Evolutionary conservation across 2,113 vertebrate species (phyloP), one percentile per base, ranked within the genome.

Genomic region (Shinisaurus crocodilurus): DNA sequence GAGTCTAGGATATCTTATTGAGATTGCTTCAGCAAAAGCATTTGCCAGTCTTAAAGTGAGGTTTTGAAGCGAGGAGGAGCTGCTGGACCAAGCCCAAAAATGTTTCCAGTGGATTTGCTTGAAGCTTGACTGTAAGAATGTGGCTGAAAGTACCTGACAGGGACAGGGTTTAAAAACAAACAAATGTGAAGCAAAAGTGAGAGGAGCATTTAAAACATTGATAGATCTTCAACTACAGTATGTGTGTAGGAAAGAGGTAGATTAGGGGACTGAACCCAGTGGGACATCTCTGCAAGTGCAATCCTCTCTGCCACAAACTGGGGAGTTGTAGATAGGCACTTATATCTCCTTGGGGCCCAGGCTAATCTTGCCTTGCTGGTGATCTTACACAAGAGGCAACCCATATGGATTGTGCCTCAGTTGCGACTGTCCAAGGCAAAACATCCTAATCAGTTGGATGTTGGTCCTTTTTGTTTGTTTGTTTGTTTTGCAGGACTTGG

Each of bases 401-500:
- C 32, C 16, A 37, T 25, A 29, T 40, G 48, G 40, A 6, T 45
- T 25, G 18, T 50, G 18, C n/a, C 0, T 4, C 6, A 9, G 13
- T 9, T 23, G 37, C 40, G 3, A 54, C 25, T 45, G 83, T 48
- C n/a, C 1, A 9, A 8, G 48, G 34, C n/a, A 72, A 29, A 57
- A 27, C 54, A 4, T 69, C 6, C 88, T 45, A 2, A 77, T 54
- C 0, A 9, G 25, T 25, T 5, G 72, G 65, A 15, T 9, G 13
- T 63, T 90, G 29, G 5, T 23, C 37, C 69, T 32, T 34, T 77
- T 63, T 48, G 88, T 29, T 16, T 20, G 29, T 63, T n/a, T 43
- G 70, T 63, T 45, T 85, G 84, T 45, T 86, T n/a, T 77, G 15
- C 95, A 99, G 98, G 98, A 96, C 82, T 65, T 81, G 91, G 97